Evolutionary conservation across 2,797 vertebrate genomes (phyloP), one percentile per base, ranked within the genome.

Genomic region (Galago senegalensis): DNA sequence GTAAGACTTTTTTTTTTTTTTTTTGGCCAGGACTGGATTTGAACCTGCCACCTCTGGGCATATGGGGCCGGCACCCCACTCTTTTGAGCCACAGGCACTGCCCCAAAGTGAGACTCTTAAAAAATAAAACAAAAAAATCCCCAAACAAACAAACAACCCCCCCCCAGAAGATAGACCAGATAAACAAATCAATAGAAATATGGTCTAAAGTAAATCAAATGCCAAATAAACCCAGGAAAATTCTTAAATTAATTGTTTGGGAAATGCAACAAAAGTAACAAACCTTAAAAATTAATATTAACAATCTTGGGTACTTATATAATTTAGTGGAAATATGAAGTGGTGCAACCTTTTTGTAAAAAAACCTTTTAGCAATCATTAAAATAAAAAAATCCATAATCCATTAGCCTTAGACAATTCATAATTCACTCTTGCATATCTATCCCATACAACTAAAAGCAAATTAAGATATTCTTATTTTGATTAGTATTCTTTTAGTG

Each of bases 201-300:
- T 12, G 7, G 5, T 53, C 13, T 53, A 92, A 77, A 86, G 16
- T 31, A 60, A 94, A 46, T 5, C n/a, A 56, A 65, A 43, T 60
- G 2, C 5, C 37, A 34, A 93, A 29, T 46, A 83, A 87, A 60
- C 31, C 27, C n/a, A 27, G 31, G 16, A 85, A 63, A 77, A n/a
- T 37, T 63, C n/a, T 77, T 85, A 79, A 67, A 21, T 92, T n/a
- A 83, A 65, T 58, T 75, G 34, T 91, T 96, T 67, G 49, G 37
- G 27, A 56, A 85, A 65, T 79, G 1, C 9, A 72, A 86, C 23
- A 92, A 69, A 53, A 87, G n/a, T 18, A 76, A 60, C 10, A 91
- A 46, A 72, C 31, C 13, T 83, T 84, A 49, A 88, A 87, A 83
- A 69, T 60, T 17, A 90, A 83, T 76, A 34, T 61, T 46, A 67